Base-by-base conservation (phyloP, 2,113 vertebrate species). In the Phaethon lepturus region DNA sequence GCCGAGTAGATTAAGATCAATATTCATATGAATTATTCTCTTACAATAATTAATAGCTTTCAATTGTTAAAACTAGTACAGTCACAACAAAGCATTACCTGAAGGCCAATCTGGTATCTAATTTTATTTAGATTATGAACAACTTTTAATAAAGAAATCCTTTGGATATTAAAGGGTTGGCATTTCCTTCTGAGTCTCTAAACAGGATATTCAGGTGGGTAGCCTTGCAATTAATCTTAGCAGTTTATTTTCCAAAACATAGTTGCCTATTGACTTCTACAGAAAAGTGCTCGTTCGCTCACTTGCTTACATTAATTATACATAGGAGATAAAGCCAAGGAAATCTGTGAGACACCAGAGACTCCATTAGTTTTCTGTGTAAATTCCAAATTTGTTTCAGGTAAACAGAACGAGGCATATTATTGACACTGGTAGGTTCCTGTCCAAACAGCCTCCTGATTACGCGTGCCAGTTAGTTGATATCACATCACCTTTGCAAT, bases 21-120 rank as follows among this genome's bases (percentile, higher is more conserved):
- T 97, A 97, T 90, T 97, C 76, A 87, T 66, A 92, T 42, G 38
- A 96, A 91, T 94, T 75, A 26, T 14, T 53, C 64, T 74, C 89
- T 91, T 96, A 78, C 50, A 72, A 29, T 93, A 98, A 98, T 97
- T 96, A 95, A 97, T 85, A 97, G 82, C 64, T 94, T 97, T 95
- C 77, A 84, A 53, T 92, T 89, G 74, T 82, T 95, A 96, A 97
- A 87, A 73, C 47, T 15, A 89, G 42, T 86, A 86, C 44, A 64
- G 59, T 22, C 62, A 95, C 55, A 97, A 98, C 71, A 95, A 97
- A 93, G 45, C 53, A 72, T 52, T 96, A 90, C 85, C 68, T 96
- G 83, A 59, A 84, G 53, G 71, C 69, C 56, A 80, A 20, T 35
- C 79, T 95, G 83, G 87, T 82, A 89, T 11, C 56, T 92, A 45